Evolutionary conservation across 2,113 vertebrate genomes (phyloP).

Genomic region (Hystrix brachyura): DNA sequence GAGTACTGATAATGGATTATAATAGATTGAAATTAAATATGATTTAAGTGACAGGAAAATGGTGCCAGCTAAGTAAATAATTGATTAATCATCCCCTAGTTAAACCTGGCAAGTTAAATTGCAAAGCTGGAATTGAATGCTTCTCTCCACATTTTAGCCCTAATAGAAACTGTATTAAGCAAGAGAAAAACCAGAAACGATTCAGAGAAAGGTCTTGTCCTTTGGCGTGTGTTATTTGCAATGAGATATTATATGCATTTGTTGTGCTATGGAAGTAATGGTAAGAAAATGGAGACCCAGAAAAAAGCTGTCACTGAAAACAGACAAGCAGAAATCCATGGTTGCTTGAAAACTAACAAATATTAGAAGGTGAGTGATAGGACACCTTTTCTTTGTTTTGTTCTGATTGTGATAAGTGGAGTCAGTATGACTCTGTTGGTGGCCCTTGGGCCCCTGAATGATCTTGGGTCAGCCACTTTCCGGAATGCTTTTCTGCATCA

Average conservation of each 20-base stretch:
- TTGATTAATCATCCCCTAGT: slow-evolving; percentile 78
- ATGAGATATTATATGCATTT: neutral
- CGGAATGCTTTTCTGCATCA: neutral
- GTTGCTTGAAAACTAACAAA: slow-evolving; percentile 23
- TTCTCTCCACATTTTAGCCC: slow-evolving; percentile 32
- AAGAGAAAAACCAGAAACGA: neutral
- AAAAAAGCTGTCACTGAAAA: neutral
- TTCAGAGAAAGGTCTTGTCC: neutral
- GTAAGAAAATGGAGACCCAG: neutral
- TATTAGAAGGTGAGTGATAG: neutral
- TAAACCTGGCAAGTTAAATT: slow-evolving; percentile 78
- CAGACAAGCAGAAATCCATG: neutral
- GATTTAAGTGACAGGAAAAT: slow-evolving; percentile 81
- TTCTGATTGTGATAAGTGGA: neutral
- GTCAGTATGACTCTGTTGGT: neutral
- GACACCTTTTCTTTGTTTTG: neutral
- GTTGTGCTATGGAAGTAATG: neutral
- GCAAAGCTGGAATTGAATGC: slow-evolving; percentile 55
- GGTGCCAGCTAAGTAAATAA: slow-evolving; percentile 83
- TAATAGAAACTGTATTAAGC: slow-evolving; percentile 12
- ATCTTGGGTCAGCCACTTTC: neutral
- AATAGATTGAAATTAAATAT: slow-evolving; percentile 83
- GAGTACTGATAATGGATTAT: slow-evolving; percentile 75
- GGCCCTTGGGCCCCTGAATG: neutral
- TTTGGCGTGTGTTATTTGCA: slow-evolving; percentile 1